These are phyloP conservation scores for Falcunculus frontatus DNA, from an alignment of 2,113 vertebrate species.

Conservation along the genomic window DNA sequence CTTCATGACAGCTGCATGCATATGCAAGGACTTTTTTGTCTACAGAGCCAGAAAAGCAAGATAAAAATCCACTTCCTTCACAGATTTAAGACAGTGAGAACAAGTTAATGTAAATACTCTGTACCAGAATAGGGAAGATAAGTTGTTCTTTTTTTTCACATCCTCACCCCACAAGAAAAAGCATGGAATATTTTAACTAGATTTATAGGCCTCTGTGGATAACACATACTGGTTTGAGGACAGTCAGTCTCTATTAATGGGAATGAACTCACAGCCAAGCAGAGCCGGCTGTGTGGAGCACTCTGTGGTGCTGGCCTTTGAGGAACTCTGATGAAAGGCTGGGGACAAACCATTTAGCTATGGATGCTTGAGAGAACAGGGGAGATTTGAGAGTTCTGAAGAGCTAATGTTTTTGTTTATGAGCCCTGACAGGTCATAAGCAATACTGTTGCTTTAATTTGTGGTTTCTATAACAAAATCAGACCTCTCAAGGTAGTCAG, in stretches of 20 bases:
- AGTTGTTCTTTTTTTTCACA: neutral
- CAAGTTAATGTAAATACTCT: neutral
- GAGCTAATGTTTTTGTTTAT: neutral
- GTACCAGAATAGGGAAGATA: neutral
- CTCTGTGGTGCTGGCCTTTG: neutral
- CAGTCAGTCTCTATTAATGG: neutral
- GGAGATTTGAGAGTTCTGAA: neutral
- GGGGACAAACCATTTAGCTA: neutral
- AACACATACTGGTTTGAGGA: neutral
- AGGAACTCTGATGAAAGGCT: neutral
- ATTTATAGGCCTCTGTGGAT: neutral
- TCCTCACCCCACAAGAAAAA: neutral
- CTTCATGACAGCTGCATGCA: neutral
- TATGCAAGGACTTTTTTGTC: neutral
- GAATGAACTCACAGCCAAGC: neutral
- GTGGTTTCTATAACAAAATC: neutral
- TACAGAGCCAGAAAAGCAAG: neutral
- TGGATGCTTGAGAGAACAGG: neutral
- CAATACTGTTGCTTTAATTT: neutral
- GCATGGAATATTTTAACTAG: neutral
- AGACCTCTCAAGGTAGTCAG: neutral
- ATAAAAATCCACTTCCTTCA: neutral
- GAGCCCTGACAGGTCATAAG: neutral
- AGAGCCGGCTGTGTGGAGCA: rapidly evolving
- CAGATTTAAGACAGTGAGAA: neutral